These are phyloP conservation scores for Apamea anceps DNA, from an alignment of 2,888 invertebrate genomes.

Conservation along the genomic window DNA sequence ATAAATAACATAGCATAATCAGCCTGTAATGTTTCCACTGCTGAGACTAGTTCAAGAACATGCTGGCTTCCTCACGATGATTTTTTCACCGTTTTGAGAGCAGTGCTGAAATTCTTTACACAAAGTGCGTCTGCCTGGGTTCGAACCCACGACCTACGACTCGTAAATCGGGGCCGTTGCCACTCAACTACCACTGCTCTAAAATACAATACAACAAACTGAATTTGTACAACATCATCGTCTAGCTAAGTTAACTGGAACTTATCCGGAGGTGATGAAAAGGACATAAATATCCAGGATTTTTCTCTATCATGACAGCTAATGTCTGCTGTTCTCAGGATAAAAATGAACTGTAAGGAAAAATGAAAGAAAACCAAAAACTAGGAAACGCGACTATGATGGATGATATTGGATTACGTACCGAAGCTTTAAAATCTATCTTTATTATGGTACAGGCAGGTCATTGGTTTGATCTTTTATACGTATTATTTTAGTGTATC, in stretches of 20 bases:
- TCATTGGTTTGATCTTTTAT: constrained; percentile 1
- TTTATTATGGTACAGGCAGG: constrained; percentile 30
- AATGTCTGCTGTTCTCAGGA: constrained; percentile 17
- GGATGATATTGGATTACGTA: constrained; percentile 46
- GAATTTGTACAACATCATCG: neutral
- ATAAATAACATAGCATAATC: neutral
- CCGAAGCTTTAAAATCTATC: constrained; percentile 41
- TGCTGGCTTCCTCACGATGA: no score
- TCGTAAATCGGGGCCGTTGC: no score
- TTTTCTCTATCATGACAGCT: constrained; percentile 6
- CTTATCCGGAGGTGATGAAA: neutral
- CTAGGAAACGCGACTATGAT: constrained; percentile 46
- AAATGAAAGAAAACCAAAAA: constrained; percentile 42
- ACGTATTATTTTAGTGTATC: neutral
- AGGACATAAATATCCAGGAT: neutral
- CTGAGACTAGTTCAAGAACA: no score
- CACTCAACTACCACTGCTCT: no score
- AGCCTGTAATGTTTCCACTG: no score
- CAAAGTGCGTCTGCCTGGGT: no score
- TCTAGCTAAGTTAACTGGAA: neutral
- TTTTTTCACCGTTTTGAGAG: no score
- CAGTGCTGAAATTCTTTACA: no score
- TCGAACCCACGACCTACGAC: no score
- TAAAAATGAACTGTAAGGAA: constrained; percentile 33
- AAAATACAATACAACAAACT: neutral